Evolutionary conservation across 2,888 invertebrate genomes (phyloP).

Genomic region (Acanthosepion esculentum): DNA sequence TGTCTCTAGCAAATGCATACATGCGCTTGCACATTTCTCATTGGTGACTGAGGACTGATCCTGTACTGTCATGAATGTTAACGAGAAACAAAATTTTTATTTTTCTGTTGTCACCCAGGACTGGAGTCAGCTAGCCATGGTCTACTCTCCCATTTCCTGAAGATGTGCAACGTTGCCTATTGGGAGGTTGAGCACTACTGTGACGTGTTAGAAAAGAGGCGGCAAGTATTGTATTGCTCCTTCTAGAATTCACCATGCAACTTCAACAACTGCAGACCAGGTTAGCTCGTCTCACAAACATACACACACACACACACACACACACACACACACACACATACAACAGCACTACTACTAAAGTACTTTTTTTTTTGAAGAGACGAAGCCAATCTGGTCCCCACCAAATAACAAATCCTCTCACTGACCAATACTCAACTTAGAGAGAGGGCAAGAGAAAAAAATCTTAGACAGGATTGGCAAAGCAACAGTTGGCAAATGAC

Average conservation of each 20-base stretch:
- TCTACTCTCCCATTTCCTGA: constrained; percentile 46
- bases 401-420: background rate
- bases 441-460: background rate
- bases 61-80: constrained; percentile 50
- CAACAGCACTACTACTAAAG: background rate
- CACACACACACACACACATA: background rate
- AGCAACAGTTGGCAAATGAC: constrained; percentile 7
- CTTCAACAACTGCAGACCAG: constrained; percentile 25
- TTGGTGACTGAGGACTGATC: constrained; percentile 45
- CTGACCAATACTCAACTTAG: background rate
- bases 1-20: constrained; percentile 24
- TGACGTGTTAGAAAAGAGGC: constrained; percentile 53
- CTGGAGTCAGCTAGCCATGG: constrained; percentile 55
- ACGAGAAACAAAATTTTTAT: constrained; percentile 57
- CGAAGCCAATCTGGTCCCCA: constrained; percentile 33
- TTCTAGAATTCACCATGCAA: constrained; percentile 12
- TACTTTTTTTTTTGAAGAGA: background rate
- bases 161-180: constrained; percentile 46
- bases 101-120: constrained; percentile 58
- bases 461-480: background rate
- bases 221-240: constrained; percentile 59
- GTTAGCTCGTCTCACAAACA: constrained; percentile 36
- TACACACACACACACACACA: background rate
- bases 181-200: constrained; percentile 42
- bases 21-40: constrained; percentile 42